Conservation (phyloP, 1,140 invertebrate species). For the Drosophila saltans region DNA sequence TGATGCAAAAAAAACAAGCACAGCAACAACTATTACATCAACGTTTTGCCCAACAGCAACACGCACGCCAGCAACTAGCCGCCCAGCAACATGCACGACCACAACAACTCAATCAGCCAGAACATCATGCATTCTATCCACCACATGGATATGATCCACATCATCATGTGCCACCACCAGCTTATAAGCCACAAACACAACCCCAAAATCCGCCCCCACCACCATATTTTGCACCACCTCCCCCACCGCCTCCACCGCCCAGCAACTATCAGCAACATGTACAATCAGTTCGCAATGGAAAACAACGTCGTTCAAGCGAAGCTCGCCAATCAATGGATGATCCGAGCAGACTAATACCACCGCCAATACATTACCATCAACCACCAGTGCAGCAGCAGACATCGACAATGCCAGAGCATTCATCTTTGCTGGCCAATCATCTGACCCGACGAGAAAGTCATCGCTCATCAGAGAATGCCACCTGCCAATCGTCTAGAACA, state of each 20-base stretch:
- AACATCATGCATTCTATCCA: neutral
- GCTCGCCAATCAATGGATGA: neutral
- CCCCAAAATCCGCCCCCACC: neutral
- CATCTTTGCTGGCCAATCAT: too few species aligned
- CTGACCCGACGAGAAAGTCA: neutral
- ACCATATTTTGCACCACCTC: neutral
- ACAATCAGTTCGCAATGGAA: neutral
- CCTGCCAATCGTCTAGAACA: neutral
- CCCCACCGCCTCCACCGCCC: neutral
- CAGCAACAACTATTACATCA: neutral
- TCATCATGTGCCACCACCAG: neutral
- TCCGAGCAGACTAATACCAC: conserved; percentile 2
- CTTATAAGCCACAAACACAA: neutral
- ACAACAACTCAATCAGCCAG: neutral
- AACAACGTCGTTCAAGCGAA: too few species aligned
- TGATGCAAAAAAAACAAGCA: neutral
- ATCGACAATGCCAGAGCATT: neutral
- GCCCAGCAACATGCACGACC: neutral
- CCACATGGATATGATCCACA: neutral
- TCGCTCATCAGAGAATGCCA: neutral
- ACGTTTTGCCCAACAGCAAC: neutral
- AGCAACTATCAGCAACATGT: neutral
- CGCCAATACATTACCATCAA: neutral
- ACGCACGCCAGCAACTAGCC: neutral
- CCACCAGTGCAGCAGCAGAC: neutral